Base-by-base conservation (phyloP, 2,797 vertebrate genomes). In the Agapornis canus region DNA sequence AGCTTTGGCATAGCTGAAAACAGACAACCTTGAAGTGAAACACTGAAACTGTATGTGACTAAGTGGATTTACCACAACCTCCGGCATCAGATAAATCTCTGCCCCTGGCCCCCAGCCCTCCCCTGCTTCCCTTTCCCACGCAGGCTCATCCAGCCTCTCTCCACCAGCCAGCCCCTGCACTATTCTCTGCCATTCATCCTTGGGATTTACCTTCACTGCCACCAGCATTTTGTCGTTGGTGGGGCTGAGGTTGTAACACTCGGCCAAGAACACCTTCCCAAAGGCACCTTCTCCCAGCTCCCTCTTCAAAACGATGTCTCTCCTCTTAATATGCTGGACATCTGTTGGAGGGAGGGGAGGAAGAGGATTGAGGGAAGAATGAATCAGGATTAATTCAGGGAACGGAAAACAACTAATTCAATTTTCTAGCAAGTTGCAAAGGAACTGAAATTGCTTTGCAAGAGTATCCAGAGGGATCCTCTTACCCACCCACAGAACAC, bases 221-320 rank as follows among this genome's bases (percentile, higher is more conserved):
- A 99, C 99, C 80, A 99, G 98, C 98, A 99, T 99, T 98, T 99
- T 99, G 98, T 99, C 99, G 76, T 99, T 99, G 97, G 98, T 99
- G 80, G 99, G 99, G 92, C 99, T 99, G 94, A 99, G 98, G 97
- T 99, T 99, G 98, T 99, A 99, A 97, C 99, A 99, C 97, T 99
- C 99, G 14, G 99, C 99, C 97, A 99, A 97, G 98, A 99, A 99
- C 87, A 99, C 99, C 97, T 99, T 99, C 31, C 99, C 99, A 40
- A 99, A 99, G 43, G 99, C 99, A 90, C 99, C 99, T 97, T 99
- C 99, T 2, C 99, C 99, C 95, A 99, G 96, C 95, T 99, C 99
- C 84, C 99, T 98, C 98, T 99, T 99, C 98, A 99, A 97, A 96
- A 99, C 98, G 97, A 99, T 99, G 98, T 99, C 99, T 96, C 99